Conservation (phyloP, 2,797 vertebrate genomes). For the Pelodytes ibericus region DNA sequence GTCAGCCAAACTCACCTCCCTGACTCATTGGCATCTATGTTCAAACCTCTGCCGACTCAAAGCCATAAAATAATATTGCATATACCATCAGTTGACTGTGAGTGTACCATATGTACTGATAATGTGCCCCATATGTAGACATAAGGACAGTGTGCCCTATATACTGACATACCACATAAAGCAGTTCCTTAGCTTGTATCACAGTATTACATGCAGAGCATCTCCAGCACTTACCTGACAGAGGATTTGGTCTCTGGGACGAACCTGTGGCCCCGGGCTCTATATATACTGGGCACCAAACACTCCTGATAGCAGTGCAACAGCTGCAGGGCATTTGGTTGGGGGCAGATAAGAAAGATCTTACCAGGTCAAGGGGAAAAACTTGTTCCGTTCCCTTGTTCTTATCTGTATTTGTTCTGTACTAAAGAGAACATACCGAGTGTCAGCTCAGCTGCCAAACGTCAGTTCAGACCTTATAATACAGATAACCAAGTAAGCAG, state of each 20-base stretch:
- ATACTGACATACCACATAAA: no score
- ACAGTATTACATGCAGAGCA: no score
- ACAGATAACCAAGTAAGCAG: background rate
- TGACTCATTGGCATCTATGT: no score
- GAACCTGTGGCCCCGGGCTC: background rate
- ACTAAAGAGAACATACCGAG: slow-evolving; percentile 1
- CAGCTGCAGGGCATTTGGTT: slow-evolving; percentile 31
- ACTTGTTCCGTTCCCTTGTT: background rate
- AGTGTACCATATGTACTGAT: no score
- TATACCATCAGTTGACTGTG: no score
- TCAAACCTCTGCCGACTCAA: no score
- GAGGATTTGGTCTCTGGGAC: slow-evolving; percentile 5
- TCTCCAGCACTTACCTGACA: slow-evolving; percentile 6
- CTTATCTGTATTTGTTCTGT: slow-evolving; percentile 33
- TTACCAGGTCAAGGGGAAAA: slow-evolving; percentile 2
- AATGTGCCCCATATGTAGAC: no score
- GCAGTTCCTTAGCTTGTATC: no score
- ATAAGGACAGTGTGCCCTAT: no score
- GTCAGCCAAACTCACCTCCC: no score
- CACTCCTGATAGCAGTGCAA: background rate
- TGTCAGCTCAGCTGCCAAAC: slow-evolving; percentile 19
- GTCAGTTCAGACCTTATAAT: no score
- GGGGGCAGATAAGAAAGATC: slow-evolving; percentile 21
- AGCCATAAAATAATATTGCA: no score
- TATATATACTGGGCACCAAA: slow-evolving; percentile 22